A percentile compares a stretch with the other conserved stretches of the same genome.
Conservation (phyloP, 2,113 vertebrate species). For the Chionodraco myersi region DNA sequence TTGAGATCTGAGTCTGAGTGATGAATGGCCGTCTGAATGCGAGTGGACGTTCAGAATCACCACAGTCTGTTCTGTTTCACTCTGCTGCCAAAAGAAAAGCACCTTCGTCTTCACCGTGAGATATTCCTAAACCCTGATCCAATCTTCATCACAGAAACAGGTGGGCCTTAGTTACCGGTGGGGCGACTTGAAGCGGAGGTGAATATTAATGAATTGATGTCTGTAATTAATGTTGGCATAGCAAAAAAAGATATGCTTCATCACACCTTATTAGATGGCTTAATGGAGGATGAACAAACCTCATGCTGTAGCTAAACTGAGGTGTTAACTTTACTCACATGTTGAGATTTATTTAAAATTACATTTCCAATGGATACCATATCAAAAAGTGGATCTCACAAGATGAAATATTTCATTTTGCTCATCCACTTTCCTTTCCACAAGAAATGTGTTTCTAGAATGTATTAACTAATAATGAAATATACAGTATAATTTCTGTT, state of each 20-base stretch:
- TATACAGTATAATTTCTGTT: conserved; percentile 5
- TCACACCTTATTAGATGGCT: conserved; percentile 19
- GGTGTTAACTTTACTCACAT: background rate
- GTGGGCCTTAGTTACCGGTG: conserved; percentile 55
- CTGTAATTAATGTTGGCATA: conserved; percentile 66
- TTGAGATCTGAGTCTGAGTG: conserved; percentile 46
- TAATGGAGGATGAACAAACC: conserved; percentile 16
- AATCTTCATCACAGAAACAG: conserved; percentile 67
- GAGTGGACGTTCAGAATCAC: conserved; percentile 58
- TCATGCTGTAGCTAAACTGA: background rate
- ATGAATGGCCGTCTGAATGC: conserved; percentile 64
- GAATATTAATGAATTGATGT: conserved; percentile 67
- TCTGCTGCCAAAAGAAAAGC: conserved; percentile 61
- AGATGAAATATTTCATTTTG: background rate
- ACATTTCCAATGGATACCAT: background rate
- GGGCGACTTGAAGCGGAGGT: conserved; percentile 31
- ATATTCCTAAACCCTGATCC: conserved; percentile 44
- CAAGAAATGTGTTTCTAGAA: conserved; percentile 23
- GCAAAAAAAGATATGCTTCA: conserved; percentile 53
- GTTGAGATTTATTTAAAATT: background rate
- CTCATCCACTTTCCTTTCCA: background rate
- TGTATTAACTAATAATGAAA: conserved; percentile 38
- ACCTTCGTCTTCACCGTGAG: conserved; percentile 31
- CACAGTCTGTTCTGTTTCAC: conserved; percentile 70
- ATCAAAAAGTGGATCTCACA: no score